Evolutionary conservation across 2,797 vertebrate genomes (phyloP).

Genomic region (Martes flavigula): DNA sequence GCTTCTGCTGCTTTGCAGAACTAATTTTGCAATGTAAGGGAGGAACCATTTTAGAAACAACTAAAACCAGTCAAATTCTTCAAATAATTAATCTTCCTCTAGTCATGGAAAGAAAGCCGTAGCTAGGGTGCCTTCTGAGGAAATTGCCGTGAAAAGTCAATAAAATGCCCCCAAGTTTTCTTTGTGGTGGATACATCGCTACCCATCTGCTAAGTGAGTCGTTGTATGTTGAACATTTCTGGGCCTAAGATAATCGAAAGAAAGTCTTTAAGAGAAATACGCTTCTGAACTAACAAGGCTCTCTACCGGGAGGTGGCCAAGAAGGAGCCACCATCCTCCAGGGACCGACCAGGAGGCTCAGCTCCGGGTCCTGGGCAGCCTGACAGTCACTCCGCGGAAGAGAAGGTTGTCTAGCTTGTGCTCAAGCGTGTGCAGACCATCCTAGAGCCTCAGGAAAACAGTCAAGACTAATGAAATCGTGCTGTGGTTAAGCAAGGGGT

Average conservation of each 20-base stretch:
- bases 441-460: neutral
- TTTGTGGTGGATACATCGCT: neutral
- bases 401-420: neutral
- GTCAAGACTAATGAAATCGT: neutral
- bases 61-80: neutral
- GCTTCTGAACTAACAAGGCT: neutral
- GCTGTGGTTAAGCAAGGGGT: neutral
- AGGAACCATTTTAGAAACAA: conserved; percentile 36
- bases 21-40: neutral
- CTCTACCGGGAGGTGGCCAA: neutral
- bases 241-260: neutral
- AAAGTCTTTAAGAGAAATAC: neutral
- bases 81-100: neutral
- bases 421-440: neutral
- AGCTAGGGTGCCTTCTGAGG: neutral
- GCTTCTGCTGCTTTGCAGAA: neutral
- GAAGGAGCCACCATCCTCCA: neutral
- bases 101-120: neutral
- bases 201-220: neutral
- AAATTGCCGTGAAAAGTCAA: neutral
- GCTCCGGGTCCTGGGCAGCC: neutral
- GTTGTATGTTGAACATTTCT: neutral
- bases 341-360: neutral
- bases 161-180: neutral
- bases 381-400: neutral